phyloP scores from a whole-genome alignment of 2,113 vertebrate species.

The Chaenogobius annularis region DNA sequence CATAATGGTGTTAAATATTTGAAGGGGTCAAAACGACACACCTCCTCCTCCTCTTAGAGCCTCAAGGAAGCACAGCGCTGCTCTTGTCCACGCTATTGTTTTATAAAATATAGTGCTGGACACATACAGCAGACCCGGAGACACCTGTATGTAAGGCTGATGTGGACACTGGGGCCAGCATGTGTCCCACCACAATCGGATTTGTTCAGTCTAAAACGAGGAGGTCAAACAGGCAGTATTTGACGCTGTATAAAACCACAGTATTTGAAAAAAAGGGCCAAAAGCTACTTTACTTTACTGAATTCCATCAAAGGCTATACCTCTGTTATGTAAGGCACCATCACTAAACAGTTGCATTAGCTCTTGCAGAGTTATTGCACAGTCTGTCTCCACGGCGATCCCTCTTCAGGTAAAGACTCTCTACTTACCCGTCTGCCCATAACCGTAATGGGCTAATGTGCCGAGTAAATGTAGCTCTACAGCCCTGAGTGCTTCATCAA shows the following conservation, averaged over 20 bases:
- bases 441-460: constrained; percentile 69
- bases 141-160: neutral
- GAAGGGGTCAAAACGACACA: constrained; percentile 45
- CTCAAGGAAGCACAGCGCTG: neutral
- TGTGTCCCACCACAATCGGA: neutral
- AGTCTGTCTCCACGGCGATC: constrained; percentile 36
- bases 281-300: neutral
- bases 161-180: neutral
- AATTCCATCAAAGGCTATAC: neutral
- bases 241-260: neutral
- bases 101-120: neutral
- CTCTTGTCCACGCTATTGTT: neutral
- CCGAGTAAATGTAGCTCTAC: constrained; percentile 64
- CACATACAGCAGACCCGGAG: neutral
- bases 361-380: constrained; percentile 5
- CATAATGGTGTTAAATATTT: constrained; percentile 47
- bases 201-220: neutral
- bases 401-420: constrained; percentile 70
- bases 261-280: neutral
- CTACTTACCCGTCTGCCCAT: constrained; percentile 51
- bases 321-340: neutral
- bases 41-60: constrained; percentile 13
- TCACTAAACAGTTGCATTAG: constrained; percentile 3
- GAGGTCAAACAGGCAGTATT: neutral
- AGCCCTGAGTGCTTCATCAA: constrained; percentile 71